Evolutionary conservation across 2,888 invertebrate genomes (phyloP).

Genomic region (Hyles lineata): DNA sequence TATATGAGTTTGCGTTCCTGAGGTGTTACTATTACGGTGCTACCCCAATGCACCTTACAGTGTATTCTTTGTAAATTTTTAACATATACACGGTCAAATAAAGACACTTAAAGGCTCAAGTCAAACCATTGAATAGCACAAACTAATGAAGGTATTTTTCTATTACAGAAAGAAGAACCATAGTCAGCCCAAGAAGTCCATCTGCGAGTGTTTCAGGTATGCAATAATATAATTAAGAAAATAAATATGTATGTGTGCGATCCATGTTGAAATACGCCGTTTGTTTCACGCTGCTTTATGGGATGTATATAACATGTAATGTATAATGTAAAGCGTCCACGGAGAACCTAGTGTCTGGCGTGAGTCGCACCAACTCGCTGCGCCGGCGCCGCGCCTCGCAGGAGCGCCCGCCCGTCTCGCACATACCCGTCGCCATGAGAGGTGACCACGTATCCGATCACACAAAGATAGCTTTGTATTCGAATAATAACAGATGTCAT

Average conservation of each 20-base stretch:
- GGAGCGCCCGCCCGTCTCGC: conserved; percentile 75
- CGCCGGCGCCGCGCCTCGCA: conserved; percentile 73
- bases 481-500: no score
- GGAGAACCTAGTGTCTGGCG: conserved; percentile 70
- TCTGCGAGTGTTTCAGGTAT: conserved; percentile 81
- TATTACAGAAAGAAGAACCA: conserved; percentile 71
- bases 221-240: conserved; percentile 18
- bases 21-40: no score
- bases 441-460: conserved; percentile 47
- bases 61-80: no score
- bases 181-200: conserved; percentile 78
- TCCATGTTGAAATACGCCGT: background rate
- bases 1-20: no score
- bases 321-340: conserved; percentile 64
- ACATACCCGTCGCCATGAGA: conserved; percentile 80
- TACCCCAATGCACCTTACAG: background rate
- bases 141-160: conserved; percentile 27
- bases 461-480: background rate
- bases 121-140: background rate
- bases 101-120: no score
- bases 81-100: no score
- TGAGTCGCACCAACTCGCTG: conserved; percentile 67
- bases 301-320: conserved; percentile 26
- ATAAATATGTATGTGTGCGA: background rate
- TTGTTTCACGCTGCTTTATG: conserved; percentile 18